Evolutionary conservation across 1,140 invertebrate species (phyloP).

Genomic region (Pachyrhynchus sulphureomaculatus): DNA sequence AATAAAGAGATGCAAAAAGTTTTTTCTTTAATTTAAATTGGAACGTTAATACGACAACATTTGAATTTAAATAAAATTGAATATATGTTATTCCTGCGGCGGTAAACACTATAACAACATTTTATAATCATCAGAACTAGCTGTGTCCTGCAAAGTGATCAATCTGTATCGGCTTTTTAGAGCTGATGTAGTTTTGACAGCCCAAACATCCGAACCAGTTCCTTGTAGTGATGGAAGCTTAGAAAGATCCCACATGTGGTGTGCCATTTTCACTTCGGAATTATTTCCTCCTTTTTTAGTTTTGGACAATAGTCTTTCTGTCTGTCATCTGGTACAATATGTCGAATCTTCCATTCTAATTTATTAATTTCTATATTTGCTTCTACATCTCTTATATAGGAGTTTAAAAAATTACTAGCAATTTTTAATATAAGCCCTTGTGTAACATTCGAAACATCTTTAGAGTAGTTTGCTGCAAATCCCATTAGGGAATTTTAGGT

Average conservation of each 20-base stretch:
- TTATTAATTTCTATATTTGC: too few species aligned
- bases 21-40: not conserved
- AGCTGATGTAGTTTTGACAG: constrained; percentile 27
- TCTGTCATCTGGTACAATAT: constrained; percentile 12
- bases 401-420: not conserved
- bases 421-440: constrained; percentile 29
- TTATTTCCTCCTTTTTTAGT: constrained; percentile 5
- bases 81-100: not conserved
- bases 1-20: not conserved
- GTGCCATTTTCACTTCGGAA: constrained; percentile 18
- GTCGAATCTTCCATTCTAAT: constrained; percentile 32
- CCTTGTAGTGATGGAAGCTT: constrained; percentile 17
- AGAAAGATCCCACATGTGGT: constrained; percentile 28
- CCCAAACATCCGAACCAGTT: constrained; percentile 29
- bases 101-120: too few species aligned
- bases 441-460: constrained; percentile 21
- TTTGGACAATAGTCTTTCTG: constrained; percentile 4
- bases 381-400: constrained; percentile 1
- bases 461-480: constrained; percentile 31
- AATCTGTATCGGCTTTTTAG: constrained; percentile 28
- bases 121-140: not conserved
- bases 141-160: constrained; percentile 24
- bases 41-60: not conserved
- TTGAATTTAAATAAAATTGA: not conserved
- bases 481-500: constrained; percentile 27